phyloP scores from a whole-genome alignment of 2,888 invertebrate species.

The Calliphora vomitoria region DNA sequence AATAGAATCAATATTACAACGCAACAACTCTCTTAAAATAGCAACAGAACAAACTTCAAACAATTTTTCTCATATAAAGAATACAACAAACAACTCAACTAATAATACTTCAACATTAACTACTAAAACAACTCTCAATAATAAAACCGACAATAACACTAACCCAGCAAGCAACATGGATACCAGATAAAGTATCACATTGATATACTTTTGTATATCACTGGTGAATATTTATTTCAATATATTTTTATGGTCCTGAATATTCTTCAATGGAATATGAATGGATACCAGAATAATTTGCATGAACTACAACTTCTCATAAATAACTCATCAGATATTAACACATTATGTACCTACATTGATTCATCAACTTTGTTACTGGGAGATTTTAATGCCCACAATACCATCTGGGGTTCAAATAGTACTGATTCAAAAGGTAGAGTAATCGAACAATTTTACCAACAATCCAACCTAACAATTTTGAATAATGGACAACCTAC shows the following conservation, averaged over 20 bases:
- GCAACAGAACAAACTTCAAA: no score
- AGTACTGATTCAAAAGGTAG: background rate
- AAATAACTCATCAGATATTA: background rate
- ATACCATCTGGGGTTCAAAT: slow-evolving; percentile 8
- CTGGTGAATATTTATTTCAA: background rate
- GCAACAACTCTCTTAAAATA: no score
- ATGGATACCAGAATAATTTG: background rate
- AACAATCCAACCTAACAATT: background rate
- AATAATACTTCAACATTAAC: no score
- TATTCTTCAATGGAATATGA: slow-evolving; percentile 1
- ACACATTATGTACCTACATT: background rate
- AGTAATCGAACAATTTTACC: background rate
- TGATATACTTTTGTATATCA: no score
- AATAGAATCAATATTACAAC: no score
- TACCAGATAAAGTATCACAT: no score
- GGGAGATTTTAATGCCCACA: background rate
- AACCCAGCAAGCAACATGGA: no score
- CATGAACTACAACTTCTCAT: background rate
- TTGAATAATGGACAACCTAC: background rate
- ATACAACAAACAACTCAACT: no score
- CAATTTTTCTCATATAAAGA: no score
- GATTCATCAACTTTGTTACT: slow-evolving; percentile 1
- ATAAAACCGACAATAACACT: no score
- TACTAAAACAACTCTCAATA: no score
- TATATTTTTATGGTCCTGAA: background rate